Evolutionary conservation across 2,888 invertebrate genomes (phyloP).

Genomic region (Lapara coniferarum): DNA sequence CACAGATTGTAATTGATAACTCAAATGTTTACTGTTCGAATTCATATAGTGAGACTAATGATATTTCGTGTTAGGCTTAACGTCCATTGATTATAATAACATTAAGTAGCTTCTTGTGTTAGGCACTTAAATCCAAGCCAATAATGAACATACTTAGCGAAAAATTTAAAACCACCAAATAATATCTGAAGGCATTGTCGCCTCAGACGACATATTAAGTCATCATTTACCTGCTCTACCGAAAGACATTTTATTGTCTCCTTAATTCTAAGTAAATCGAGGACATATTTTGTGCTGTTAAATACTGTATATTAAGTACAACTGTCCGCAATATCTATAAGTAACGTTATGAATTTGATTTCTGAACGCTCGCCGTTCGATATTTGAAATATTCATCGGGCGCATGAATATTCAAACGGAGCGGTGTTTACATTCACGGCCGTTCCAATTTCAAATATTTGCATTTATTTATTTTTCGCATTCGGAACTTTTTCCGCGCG

Average conservation of each 20-base stretch:
- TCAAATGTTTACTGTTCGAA: neutral
- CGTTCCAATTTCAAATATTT: conserved; percentile 82
- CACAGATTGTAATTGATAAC: neutral
- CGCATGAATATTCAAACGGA: conserved; percentile 81
- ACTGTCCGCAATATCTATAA: conserved; percentile 11
- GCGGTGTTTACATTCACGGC: conserved; percentile 80
- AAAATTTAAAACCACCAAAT: too few relatives aligned
- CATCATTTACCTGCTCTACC: too few relatives aligned
- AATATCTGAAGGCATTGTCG: too few relatives aligned
- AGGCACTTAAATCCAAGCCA: too few relatives aligned
- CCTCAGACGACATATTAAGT: too few relatives aligned
- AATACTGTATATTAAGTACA: neutral
- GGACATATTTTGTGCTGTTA: neutral
- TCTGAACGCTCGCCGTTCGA: conserved; percentile 57
- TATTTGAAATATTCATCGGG: conserved; percentile 82
- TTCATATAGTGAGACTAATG: neutral
- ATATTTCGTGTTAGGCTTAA: too few relatives aligned
- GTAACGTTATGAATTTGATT: conserved; percentile 73
- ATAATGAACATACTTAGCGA: too few relatives aligned
- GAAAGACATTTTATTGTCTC: too few relatives aligned
- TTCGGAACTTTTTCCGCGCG: conserved; percentile 62
- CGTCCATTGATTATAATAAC: too few relatives aligned
- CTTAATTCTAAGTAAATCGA: too few relatives aligned
- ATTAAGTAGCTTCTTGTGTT: too few relatives aligned
- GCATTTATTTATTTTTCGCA: conserved; percentile 81